Evolutionary conservation across 2,113 vertebrate genomes (phyloP).

Genomic region (Delphinus delphis): DNA sequence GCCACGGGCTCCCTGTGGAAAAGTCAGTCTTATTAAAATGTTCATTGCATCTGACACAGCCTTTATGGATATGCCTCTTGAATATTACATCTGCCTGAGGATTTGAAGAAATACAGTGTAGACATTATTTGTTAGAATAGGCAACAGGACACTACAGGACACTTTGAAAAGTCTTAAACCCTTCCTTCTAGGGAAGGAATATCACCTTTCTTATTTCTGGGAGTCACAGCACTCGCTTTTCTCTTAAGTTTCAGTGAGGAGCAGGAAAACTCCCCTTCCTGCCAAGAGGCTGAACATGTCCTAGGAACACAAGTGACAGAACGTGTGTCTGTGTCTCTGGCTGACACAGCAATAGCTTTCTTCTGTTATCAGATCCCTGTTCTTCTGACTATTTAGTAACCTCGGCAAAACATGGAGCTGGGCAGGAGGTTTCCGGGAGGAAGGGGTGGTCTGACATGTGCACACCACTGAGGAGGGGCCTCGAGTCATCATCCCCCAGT

Average conservation of each 20-base stretch:
- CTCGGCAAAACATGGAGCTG: too few species aligned
- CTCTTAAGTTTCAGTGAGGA: not conserved
- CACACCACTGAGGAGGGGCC: not conserved
- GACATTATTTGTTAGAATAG: not conserved
- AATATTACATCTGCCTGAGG: not conserved
- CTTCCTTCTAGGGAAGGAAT: too few species aligned
- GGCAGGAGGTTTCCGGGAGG: too few species aligned
- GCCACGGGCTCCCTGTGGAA: not conserved
- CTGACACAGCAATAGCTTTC: not conserved
- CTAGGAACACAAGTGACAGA: not conserved
- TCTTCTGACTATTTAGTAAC: not conserved
- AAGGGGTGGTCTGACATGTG: too few species aligned
- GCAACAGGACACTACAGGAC: not conserved
- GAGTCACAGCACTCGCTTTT: not conserved
- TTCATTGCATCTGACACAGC: not conserved
- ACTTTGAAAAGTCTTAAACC: too few species aligned
- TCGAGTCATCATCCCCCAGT: not conserved
- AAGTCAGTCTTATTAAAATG: not conserved
- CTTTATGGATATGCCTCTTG: too few species aligned
- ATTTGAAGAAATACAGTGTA: not conserved
- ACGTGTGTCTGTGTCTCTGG: not conserved
- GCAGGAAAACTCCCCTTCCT: not conserved
- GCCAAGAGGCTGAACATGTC: not conserved
- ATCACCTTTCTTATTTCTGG: too few species aligned
- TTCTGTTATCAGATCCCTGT: not conserved